A percentile compares a stretch with the other conserved stretches of the same genome.
Evolutionary conservation across 2,113 vertebrate genomes (phyloP).

Genomic region (Stigmatopora argus): DNA sequence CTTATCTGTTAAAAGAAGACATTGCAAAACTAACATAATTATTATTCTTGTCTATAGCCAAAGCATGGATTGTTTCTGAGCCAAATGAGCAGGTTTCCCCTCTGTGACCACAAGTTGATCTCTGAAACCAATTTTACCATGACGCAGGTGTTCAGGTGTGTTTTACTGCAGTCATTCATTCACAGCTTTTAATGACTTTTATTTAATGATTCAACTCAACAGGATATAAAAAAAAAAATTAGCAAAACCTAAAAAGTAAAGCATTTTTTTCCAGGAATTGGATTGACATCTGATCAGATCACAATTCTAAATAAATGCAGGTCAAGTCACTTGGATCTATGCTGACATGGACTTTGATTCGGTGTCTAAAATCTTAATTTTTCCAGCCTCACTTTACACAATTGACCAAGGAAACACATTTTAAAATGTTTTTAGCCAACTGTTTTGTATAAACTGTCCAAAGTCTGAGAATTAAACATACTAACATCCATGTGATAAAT

Average conservation of each 20-base stretch:
- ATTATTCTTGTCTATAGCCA: background rate
- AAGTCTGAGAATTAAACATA: background rate
- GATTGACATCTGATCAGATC: background rate
- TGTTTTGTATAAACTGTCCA: background rate
- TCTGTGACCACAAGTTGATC: background rate
- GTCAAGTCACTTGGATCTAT: background rate
- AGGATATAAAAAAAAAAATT: background rate
- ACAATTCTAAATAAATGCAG: background rate
- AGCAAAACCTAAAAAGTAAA: background rate
- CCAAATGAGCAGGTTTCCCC: background rate
- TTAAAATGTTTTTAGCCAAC: background rate
- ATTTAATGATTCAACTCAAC: background rate
- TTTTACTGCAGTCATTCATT: background rate
- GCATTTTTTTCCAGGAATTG: background rate
- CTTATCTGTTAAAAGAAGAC: background rate
- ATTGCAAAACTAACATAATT: background rate
- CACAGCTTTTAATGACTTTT: background rate
- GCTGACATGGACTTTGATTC: background rate
- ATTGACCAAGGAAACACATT: background rate
- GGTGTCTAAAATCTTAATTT: background rate
- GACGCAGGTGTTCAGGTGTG: background rate
- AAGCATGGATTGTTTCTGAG: background rate
- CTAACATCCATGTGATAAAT: no score
- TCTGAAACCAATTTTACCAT: background rate
- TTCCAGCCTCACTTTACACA: background rate